Base-by-base conservation (phyloP, 2,113 vertebrate genomes). In the Grallaria varia region DNA sequence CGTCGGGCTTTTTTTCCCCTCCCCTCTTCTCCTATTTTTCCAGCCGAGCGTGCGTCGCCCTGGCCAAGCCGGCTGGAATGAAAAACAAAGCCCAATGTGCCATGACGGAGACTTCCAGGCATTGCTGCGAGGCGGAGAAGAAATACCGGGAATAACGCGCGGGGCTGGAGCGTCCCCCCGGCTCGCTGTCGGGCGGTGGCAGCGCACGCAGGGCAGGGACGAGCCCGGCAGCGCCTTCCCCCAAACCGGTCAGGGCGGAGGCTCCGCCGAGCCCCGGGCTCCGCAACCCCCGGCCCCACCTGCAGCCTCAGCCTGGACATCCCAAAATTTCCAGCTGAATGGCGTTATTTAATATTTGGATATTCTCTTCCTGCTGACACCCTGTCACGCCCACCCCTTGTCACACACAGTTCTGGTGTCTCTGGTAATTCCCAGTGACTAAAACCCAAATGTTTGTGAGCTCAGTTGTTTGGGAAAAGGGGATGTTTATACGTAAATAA, bases 201-300 rank as follows among this genome's bases (percentile, higher is more conserved):
- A 25, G 33, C 0, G 0, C 25, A 1, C 1, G 8, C 14, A 3
- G 42, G 47, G 17, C 4, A 1, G 18, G 39, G 59, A 72, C 40
- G 81, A 94, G 21, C 6, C 23, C 0, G 1, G 16, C 42, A 42
- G 14, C 33, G 13, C 12, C 69, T 35, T 63, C 58, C 64, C 71
- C 35, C 42, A 35, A 33, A 2, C 27, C 21, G 35, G 25, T 8
- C 0, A 0, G 56, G 18, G 10, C 14, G 14, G 23, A 2, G 8
- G 17, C 30, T 5, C 3, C 1, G n/a, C 47, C 21, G 8, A 3
- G 44, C 28, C 37, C 63, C 23, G 8, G 27, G 37, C 37, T 35
- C 21, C 6, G 2, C 66, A 52, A 12, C 22, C 9, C 15, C 4
- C 2, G 7, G 19, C 8, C 37, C 39, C 12, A 0, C 30, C 23